phyloP scores from a whole-genome alignment of 2,888 invertebrate species.

The Microplitis manilae region DNA sequence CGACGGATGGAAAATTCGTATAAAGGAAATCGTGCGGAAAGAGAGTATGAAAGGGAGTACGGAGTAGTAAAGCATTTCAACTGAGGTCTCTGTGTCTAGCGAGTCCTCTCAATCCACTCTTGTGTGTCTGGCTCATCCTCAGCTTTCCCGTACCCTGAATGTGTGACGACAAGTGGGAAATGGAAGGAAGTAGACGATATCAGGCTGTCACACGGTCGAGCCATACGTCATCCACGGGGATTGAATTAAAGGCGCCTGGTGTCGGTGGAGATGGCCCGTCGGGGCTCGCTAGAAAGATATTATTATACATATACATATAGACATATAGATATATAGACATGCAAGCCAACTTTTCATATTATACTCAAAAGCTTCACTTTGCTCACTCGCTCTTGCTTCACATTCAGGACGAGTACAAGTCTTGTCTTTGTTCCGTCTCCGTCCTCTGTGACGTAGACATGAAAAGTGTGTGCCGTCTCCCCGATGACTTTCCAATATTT shows the following conservation, averaged over 20 bases:
- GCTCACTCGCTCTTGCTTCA: constrained; percentile 23
- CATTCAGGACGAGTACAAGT: constrained; percentile 6
- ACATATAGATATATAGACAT: constrained; percentile 43
- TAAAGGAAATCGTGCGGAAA: constrained; percentile 31
- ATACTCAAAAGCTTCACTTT: constrained; percentile 42
- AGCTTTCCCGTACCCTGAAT: constrained; percentile 4
- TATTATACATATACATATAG: neutral
- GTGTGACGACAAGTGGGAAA: constrained; percentile 38
- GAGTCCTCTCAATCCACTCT: no score
- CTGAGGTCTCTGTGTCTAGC: neutral
- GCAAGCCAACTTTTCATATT: constrained; percentile 52
- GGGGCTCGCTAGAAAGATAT: constrained; percentile 18
- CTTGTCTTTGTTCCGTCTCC: neutral
- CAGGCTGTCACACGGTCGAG: constrained; percentile 50
- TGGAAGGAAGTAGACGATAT: constrained; percentile 45
- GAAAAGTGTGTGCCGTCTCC: constrained; percentile 21
- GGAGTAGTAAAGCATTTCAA: neutral
- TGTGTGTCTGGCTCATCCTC: constrained; percentile 16
- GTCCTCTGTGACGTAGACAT: neutral
- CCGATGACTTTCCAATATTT: constrained; percentile 37
- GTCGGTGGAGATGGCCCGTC: constrained; percentile 44
- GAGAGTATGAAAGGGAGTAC: constrained; percentile 9
- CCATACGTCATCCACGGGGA: constrained; percentile 52
- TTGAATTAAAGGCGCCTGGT: constrained; percentile 54
- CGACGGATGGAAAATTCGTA: constrained; percentile 31